Base-by-base conservation (phyloP, 2,113 vertebrate species). In the Sterrhoptilus dennistouni region DNA sequence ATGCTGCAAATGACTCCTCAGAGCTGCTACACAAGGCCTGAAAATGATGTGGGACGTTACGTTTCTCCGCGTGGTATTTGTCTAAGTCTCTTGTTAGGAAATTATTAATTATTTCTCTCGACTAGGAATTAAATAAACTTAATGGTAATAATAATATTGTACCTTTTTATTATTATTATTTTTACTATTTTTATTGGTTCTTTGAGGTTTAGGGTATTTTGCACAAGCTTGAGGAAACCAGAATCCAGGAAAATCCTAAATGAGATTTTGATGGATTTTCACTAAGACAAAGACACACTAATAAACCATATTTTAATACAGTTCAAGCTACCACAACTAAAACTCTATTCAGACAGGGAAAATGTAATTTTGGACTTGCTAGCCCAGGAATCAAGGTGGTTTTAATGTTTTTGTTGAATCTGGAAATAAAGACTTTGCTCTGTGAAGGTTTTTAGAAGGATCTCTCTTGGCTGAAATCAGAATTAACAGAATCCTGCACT, bases 1-100 rank as follows among this genome's bases (percentile, higher is more conserved):
- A 19, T 2, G 52, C 28, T 38, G 44, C 49, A 83, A 87, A 53
- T 19, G 15, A 14, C 36, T 72, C 33, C 84, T 74, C 44, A 77
- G 33, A 64, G 64, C 40, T 49, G 17, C 11, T 1, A 3, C 4
- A 19, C 18, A 12, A 40, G 49, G 53, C 28, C 56, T 53, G 77
- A 29, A 68, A 92, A 57, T 35, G 4, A 19, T 0, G 3, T 2
- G 6, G 0, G 31, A 40, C 6, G 8, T 20, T 6, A 4, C 19
- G 8, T 15, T 68, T 44, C 36, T 74, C 56, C n/a, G 9, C 2
- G 28, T 14, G 56, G 23, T 27, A 3, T 27, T 79, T 18, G 11
- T 47, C 29, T 25, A 6, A 31, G 38, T 7, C 9, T 59, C n/a
- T 42, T 3, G 14, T 8, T 11, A 69, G 22, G 19, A 87, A 60